Base-by-base conservation (phyloP, 2,888 invertebrate genomes). In the Leptodirus hochenwartii region DNA sequence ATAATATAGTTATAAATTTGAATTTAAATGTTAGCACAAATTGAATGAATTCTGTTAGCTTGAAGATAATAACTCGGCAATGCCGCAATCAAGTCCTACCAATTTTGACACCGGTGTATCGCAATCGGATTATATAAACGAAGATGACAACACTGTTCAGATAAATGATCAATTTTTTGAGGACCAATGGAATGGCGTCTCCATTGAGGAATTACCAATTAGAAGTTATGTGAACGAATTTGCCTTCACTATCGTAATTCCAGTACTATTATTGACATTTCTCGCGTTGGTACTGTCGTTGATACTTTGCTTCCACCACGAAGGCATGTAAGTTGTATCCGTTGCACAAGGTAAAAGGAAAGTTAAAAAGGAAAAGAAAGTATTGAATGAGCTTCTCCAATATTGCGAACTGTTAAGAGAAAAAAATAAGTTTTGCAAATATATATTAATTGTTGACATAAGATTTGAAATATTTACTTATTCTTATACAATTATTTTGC, bases 301-400 rank as follows among this genome's bases (percentile, higher is more conserved):
- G 2, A 68, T 77, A 1, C 57, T 82, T 8, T 82, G 81, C 50
- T 70, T 80, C 39, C 71, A 78, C 40, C 73, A 78, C 43, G 74
- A 75, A 38, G 70, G 74, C 47, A 61, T 76, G 80, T 81, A 53
- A 78, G 79, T 71, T 30, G 5, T 15, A 28, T 25, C 10, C 24
- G 14, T 22, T 28, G n/a, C 10, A 20, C 8, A 17, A 13, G 9
- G 10, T 31, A 22, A 11, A 26, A 26, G 24, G n/a, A n/a, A n/a
- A n/a, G n/a, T n/a, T n/a, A 20, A 23, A 32, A 27, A 34, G 22
- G 24, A 24, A 26, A n/a, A n/a, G n/a, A n/a, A n/a, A n/a, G n/a
- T n/a, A n/a, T n/a, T n/a, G n/a, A n/a, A n/a, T n/a, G n/a, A n/a
- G n/a, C n/a, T n/a, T n/a, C n/a, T n/a, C n/a, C n/a, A n/a, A n/a